These are phyloP conservation scores for Protomyctophum bolini DNA, from an alignment of 2,113 vertebrate genomes.

Conservation along the genomic window DNA sequence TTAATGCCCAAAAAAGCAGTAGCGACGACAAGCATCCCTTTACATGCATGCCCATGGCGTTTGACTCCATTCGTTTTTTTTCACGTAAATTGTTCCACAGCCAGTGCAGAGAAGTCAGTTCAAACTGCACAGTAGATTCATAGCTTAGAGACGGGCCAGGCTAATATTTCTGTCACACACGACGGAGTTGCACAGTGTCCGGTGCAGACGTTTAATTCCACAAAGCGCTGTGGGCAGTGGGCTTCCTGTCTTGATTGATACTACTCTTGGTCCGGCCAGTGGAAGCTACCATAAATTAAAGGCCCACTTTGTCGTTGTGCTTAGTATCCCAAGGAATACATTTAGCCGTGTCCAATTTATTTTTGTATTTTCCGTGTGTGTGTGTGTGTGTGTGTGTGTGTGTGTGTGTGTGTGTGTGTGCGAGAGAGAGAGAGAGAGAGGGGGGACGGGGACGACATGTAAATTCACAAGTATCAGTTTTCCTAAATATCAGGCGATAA, in stretches of 20 bases:
- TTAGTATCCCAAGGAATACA: constrained; percentile 68
- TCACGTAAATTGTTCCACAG: constrained; percentile 1
- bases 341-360: constrained; percentile 62
- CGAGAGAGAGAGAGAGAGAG: too few relatives aligned
- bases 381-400: too few relatives aligned
- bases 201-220: constrained; percentile 48
- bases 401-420: too few relatives aligned
- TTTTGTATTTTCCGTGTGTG: too few relatives aligned
- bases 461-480: constrained; percentile 59
- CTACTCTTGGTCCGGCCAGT: constrained; percentile 53
- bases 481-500: constrained; percentile 46
- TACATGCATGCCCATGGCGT: constrained; percentile 2
- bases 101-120: constrained; percentile 20
- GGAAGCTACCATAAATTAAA: constrained; percentile 69
- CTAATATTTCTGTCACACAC: constrained; percentile 44
- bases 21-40: not conserved
- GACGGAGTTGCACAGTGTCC: constrained; percentile 31
- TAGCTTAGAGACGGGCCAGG: constrained; percentile 25
- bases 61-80: constrained; percentile 25
- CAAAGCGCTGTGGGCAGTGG: constrained; percentile 49
- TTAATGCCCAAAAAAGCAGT: constrained; percentile 6
- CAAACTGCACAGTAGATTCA: constrained; percentile 16
- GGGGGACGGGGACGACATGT: not conserved
- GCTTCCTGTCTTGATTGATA: constrained; percentile 62
- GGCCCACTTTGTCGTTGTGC: constrained; percentile 62